A percentile compares a stretch with the other conserved stretches of the same genome.
These are phyloP conservation scores for Eupithecia dodoneata DNA, from an alignment of 2,888 invertebrate genomes.

Conservation along the genomic window DNA sequence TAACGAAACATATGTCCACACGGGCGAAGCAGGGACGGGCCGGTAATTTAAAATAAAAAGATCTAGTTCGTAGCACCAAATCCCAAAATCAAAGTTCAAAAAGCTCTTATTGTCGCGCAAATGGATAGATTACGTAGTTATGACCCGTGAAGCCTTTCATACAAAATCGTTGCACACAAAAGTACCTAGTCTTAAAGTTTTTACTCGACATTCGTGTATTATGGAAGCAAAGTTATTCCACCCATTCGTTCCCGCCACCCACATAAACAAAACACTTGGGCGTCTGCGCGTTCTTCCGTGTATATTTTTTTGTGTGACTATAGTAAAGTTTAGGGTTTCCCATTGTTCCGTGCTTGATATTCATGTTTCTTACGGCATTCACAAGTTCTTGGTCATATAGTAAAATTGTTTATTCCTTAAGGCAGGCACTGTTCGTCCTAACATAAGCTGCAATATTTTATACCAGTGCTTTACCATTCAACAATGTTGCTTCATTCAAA, in stretches of 20 bases:
- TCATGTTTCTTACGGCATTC: conserved; percentile 45
- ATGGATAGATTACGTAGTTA: conserved; percentile 11
- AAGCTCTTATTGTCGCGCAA: neutral
- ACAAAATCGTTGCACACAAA: conserved; percentile 34
- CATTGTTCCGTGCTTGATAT: conserved; percentile 43
- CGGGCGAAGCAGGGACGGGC: no score
- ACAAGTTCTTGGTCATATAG: conserved; percentile 55
- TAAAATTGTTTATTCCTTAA: conserved; percentile 53
- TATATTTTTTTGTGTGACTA: conserved; percentile 43
- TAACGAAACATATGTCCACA: no score
- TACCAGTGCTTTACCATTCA: neutral
- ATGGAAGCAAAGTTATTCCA: conserved; percentile 45
- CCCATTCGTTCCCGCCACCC: conserved; percentile 40
- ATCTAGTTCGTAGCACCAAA: neutral
- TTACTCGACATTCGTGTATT: conserved; percentile 44
- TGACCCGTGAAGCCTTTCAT: conserved; percentile 22
- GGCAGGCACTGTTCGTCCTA: conserved; percentile 6
- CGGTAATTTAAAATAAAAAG: neutral
- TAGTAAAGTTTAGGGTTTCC: conserved; percentile 40
- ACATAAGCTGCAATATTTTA: conserved; percentile 18
- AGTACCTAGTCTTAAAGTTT: conserved; percentile 37
- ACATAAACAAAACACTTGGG: conserved; percentile 44
- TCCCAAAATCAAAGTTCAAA: neutral
- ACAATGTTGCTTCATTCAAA: conserved; percentile 13
- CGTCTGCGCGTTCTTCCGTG: conserved; percentile 38